These are phyloP conservation scores for Paramuricea clavata DNA, from an alignment of 92 coral and sea anemone genomes.

Conservation along the genomic window DNA sequence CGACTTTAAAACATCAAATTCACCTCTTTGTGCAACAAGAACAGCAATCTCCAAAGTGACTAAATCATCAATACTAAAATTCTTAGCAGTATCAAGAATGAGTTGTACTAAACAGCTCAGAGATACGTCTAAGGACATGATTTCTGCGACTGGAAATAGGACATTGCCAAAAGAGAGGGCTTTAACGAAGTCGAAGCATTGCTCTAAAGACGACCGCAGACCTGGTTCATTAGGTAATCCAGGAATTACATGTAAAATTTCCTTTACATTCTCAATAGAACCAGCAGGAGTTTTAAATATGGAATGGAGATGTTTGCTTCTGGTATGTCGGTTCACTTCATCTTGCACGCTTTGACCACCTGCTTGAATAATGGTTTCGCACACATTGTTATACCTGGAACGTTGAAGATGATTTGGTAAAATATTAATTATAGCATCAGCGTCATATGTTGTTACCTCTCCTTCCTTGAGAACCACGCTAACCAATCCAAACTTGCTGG, in stretches of 20 bases:
- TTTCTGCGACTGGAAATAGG: conserved; percentile 1
- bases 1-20: background rate
- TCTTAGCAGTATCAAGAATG: background rate
- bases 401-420: background rate
- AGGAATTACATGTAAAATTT: conserved; percentile 13
- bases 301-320: background rate
- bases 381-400: background rate
- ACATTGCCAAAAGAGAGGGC: background rate
- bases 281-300: background rate
- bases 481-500: background rate
- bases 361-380: background rate
- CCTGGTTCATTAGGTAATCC: background rate
- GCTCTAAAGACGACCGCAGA: background rate
- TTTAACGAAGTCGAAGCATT: background rate
- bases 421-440: conserved; percentile 16
- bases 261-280: conserved; percentile 2
- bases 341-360: background rate
- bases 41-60: background rate
- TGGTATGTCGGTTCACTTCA: background rate
- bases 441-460: conserved; percentile 1
- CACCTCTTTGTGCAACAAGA: background rate
- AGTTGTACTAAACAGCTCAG: background rate
- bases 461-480: background rate
- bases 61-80: background rate
- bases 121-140: background rate